These are phyloP conservation scores for Leptobrachium ailaonicum DNA, from an alignment of 2,113 vertebrate genomes.

Conservation along the genomic window DNA sequence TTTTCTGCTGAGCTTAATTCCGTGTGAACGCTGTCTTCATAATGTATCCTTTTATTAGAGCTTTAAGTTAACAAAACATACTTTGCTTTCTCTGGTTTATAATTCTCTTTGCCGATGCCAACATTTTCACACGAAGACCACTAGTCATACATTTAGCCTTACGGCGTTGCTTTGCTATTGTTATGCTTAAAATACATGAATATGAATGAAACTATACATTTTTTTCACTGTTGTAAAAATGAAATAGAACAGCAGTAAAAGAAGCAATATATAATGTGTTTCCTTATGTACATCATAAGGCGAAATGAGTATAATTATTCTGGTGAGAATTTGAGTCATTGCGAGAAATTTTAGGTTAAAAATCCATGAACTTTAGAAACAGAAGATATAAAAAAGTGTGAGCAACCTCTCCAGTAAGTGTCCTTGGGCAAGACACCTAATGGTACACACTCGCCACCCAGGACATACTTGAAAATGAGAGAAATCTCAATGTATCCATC, in stretches of 20 bases:
- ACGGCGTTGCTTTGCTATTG: conserved; percentile 15
- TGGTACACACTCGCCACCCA: too few species aligned
- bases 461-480: too few species aligned
- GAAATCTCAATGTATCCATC: too few species aligned
- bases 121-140: conserved; percentile 18
- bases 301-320: not conserved
- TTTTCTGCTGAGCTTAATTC: conserved; percentile 49
- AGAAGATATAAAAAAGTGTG: too few species aligned
- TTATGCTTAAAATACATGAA: conserved; percentile 2
- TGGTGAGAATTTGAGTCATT: too few species aligned
- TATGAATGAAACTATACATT: not conserved
- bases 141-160: conserved; percentile 5
- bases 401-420: too few species aligned
- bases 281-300: not conserved
- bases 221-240: not conserved
- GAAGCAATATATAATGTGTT: not conserved
- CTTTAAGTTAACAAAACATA: conserved; percentile 35
- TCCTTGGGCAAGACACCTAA: too few species aligned
- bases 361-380: too few species aligned
- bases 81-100: conserved; percentile 21
- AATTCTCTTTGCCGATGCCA: conserved; percentile 7
- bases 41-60: conserved; percentile 44
- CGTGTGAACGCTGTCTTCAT: conserved; percentile 35
- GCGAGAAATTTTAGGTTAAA: too few species aligned
- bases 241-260: not conserved